Conservation (phyloP, 2,888 invertebrate genomes). For the Dynastes hyllus region DNA sequence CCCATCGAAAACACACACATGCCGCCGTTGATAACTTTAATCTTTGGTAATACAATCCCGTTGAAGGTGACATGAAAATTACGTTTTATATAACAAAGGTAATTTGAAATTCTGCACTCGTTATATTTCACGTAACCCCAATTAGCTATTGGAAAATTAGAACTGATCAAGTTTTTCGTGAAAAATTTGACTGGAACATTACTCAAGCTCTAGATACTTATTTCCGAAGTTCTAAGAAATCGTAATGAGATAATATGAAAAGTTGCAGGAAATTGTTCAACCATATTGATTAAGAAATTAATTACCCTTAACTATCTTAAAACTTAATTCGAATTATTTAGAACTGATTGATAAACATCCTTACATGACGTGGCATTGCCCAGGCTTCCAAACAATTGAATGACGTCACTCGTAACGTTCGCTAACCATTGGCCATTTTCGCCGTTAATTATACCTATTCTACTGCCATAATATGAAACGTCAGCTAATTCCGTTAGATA, state of each 20-base stretch:
- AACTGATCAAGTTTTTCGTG: background rate
- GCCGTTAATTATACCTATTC: slow-evolving; percentile 78
- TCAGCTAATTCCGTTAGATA: slow-evolving; percentile 76
- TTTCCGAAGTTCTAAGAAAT: too few species aligned
- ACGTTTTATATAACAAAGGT: background rate
- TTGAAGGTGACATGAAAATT: too few species aligned
- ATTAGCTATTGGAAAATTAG: background rate
- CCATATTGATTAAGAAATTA: too few species aligned
- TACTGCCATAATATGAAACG: slow-evolving; percentile 75
- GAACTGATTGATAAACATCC: background rate
- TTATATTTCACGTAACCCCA: background rate
- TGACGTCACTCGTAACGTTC: slow-evolving; percentile 75
- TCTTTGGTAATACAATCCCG: too few species aligned
- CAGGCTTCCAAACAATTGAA: slow-evolving; percentile 66
- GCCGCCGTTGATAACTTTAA: too few species aligned
- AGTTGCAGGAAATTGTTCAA: too few species aligned
- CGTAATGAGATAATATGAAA: background rate
- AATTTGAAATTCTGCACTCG: background rate
- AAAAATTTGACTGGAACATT: background rate
- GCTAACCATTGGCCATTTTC: slow-evolving; percentile 77
- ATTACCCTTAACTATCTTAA: background rate
- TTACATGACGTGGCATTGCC: slow-evolving; percentile 48
- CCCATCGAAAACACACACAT: too few species aligned
- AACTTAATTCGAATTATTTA: background rate
- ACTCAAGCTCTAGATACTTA: too few species aligned